Base-by-base conservation (phyloP, 2,113 vertebrate species). In the Elaphurus davidianus region DNA sequence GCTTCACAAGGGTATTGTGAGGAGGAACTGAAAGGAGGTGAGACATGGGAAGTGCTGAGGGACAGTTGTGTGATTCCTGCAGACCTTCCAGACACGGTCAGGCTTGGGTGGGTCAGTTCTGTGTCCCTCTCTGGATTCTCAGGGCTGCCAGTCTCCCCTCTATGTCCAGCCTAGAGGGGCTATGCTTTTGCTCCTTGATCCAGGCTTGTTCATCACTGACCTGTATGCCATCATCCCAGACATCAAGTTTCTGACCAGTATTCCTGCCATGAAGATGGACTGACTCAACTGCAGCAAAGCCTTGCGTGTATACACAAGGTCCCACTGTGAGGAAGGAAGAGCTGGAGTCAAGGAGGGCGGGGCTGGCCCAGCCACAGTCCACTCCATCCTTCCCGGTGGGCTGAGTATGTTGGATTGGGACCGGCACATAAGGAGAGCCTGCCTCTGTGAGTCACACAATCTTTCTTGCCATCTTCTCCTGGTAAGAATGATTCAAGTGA, bases 191-290 rank as follows among this genome's bases (percentile, higher is more conserved):
- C 28, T 60, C 16, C 23, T 90, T 43, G 15, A 76, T 36, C 16
- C 62, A 54, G 45, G 33, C 21, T 52, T 47, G 54, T 59, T 55
- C 9, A 52, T 27, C 30, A 94, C 97, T 43, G 40, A 99, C 99
- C 98, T 99, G 98, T 99, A 99, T 16, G 99, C 97, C 45, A 99
- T 97, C 40, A 78, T 64, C 55, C 55, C 45, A 57, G 99, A 99
- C 23, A 99, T 0, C 7, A 98, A 4, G 2, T 99, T 98, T 76
- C 99, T 99, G 33, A 99, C 90, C 54, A 99, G 98, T 45, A 99
- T 99, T 1, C 99, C 99, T 88, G 98, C 99, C 99, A 99, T 99
- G 97, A 99, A 99, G 67, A 99, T 59, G 0, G 99, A 99, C 96
- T 99, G 99, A 57, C 98, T 98, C 99, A 99, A 99, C 98, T 99